phyloP scores from a whole-genome alignment of 2,797 vertebrate genomes.

The Adrianichthys oophorus region DNA sequence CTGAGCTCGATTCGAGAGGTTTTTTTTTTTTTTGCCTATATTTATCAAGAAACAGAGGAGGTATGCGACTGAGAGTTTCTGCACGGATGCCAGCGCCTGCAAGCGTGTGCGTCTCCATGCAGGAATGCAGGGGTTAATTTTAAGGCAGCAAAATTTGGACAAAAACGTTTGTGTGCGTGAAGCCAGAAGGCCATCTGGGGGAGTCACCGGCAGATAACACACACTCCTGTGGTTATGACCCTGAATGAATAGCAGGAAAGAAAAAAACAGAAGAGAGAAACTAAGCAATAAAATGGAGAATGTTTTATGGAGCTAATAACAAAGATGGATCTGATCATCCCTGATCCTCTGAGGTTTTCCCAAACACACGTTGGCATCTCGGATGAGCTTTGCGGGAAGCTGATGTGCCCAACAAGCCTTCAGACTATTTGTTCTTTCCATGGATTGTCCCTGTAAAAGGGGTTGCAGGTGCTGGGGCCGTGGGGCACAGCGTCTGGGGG shows the following conservation, averaged over 20 bases:
- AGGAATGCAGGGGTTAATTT: conserved; percentile 29
- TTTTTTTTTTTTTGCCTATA: conserved; percentile 60
- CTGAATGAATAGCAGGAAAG: conserved; percentile 19
- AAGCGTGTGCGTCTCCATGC: conserved; percentile 1
- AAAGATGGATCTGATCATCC: conserved; percentile 17
- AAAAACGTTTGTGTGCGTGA: conserved; percentile 64
- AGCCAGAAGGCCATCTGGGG: conserved; percentile 72
- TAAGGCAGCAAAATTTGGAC: conserved; percentile 39
- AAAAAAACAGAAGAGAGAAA: conserved; percentile 11
- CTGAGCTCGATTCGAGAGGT: conserved; percentile 61
- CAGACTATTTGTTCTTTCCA: conserved; percentile 64
- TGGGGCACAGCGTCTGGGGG: conserved; percentile 67
- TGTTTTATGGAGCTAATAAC: conserved; percentile 36
- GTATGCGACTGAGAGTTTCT: conserved; percentile 33
- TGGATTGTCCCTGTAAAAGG: conserved; percentile 70
- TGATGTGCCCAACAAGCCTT: conserved; percentile 60
- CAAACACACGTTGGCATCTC: conserved; percentile 50
- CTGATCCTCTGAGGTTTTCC: background rate
- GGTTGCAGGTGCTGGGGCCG: conserved; percentile 68
- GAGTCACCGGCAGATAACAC: conserved; percentile 34
- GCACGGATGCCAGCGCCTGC: conserved; percentile 11
- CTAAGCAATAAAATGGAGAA: conserved; percentile 15
- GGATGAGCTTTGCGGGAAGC: conserved; percentile 33
- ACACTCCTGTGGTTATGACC: conserved; percentile 30
- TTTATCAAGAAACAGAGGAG: conserved; percentile 76